phyloP scores from a whole-genome alignment of 2,797 vertebrate species.

The Miopithecus talapoin region DNA sequence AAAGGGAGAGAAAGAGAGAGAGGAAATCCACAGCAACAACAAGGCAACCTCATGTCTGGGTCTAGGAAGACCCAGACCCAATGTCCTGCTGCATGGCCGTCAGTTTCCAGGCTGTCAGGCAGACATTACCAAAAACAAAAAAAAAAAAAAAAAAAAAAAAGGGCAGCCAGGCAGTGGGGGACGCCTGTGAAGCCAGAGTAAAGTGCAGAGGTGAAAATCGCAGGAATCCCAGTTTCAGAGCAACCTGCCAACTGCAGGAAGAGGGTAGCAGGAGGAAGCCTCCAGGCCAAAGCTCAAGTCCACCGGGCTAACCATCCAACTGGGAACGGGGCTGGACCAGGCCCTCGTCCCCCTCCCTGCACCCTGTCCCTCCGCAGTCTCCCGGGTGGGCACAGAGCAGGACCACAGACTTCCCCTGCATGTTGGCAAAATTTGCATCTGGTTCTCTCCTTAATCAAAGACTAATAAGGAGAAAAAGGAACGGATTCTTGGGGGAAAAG shows the following conservation, averaged over 20 bases:
- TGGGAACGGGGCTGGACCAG: neutral
- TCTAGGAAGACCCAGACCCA: neutral
- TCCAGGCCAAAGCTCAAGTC: neutral
- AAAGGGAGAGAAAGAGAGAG: neutral
- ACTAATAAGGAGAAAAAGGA: too few species aligned
- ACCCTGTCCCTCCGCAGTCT: accelerated
- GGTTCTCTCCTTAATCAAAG: neutral
- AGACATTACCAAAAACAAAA: accelerated
- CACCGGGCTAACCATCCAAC: accelerated
- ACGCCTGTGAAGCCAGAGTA: neutral
- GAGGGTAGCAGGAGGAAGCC: neutral
- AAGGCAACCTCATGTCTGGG: neutral
- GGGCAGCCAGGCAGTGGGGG: accelerated
- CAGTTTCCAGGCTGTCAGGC: neutral
- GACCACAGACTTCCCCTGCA: neutral
- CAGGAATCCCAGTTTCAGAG: neutral
- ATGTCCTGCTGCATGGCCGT: accelerated
- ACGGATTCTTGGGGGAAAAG: too few species aligned
- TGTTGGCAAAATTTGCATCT: neutral
- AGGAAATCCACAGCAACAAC: accelerated
- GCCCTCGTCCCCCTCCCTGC: accelerated
- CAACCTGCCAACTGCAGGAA: neutral
- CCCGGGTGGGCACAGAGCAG: accelerated
- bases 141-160: too few species aligned
- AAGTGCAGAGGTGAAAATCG: neutral